Conservation (phyloP, 2,888 invertebrate genomes). For the Invenusta paracnida region DNA sequence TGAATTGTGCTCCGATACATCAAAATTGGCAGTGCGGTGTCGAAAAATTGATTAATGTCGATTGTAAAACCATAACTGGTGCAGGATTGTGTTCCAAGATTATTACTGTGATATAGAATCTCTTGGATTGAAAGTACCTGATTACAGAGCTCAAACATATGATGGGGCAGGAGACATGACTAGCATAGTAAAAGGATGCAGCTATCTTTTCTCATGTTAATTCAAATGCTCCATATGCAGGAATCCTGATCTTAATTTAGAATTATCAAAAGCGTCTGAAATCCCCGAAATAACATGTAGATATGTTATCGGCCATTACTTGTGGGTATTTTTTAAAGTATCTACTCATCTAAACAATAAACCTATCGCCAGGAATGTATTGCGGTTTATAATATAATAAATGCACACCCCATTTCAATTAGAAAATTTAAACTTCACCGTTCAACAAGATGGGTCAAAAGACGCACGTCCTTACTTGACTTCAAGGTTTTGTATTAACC, state of each 20-base stretch:
- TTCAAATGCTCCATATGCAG: neutral
- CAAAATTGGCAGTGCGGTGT: neutral
- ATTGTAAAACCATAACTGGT: neutral
- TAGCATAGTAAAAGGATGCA: neutral
- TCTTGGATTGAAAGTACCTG: neutral
- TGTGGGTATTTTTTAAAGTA: neutral
- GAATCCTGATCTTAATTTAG: conserved; percentile 3
- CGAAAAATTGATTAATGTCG: neutral
- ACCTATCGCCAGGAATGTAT: neutral
- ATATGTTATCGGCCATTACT: neutral
- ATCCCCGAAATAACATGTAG: conserved; percentile 12
- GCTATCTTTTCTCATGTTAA: neutral
- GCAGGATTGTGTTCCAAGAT: neutral
- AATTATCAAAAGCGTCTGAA: neutral
- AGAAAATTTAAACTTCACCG: neutral
- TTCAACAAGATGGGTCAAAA: conserved; percentile 25
- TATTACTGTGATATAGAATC: neutral
- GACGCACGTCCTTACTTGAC: neutral
- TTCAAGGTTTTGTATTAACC: neutral
- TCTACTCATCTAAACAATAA: neutral
- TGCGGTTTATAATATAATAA: conserved; percentile 8
- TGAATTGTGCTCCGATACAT: neutral
- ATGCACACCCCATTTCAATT: conserved; percentile 15
- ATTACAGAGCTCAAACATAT: conserved; percentile 6
- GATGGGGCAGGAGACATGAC: neutral